Evolutionary conservation across 1,140 invertebrate species (phyloP), one percentile per base, ranked within the genome.

Genomic region (Coptotermes formosanus): DNA sequence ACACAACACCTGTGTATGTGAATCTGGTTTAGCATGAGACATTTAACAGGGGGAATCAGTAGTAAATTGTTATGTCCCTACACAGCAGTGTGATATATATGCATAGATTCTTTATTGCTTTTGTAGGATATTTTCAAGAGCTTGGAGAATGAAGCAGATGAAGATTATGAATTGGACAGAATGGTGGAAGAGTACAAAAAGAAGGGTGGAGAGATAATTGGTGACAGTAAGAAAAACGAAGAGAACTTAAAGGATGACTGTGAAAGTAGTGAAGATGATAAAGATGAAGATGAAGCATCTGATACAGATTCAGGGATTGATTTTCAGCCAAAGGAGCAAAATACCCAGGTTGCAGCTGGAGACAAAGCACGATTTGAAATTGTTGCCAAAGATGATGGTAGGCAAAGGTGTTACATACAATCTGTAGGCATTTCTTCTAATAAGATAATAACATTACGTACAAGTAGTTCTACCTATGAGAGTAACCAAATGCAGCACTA

Each of bases 91-190:
- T 1, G 9, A 48, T 19, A 16, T 12, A 55, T 55, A 55, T 55
- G 52, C 52, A 55, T 55, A 55, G 14, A 55, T 21, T 55, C 0
- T 0, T 21, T 55, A 55, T 55, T 88, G 75, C 44, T 45, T 84
- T 84, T 82, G 21, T 87, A 94, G 91, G 96, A 97, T 88, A 93
- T 94, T 85, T 98, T 99, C 89, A 96, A 97, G 89, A 94, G 96
- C 88, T 90, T 98, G 59, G 94, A 96, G 88, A 92, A 94, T 87
- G 96, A 97, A 84, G 94, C 94, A 82, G 96, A 97, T 90, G 97
- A 98, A 90, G 97, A 97, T 89, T 93, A 95, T 48, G 97, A 98
- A 91, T 92, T 98, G 86, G 95, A 97, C 89, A 94, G 94, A 90
- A 93, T 97, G 90, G 93, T 94, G 7, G 93, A 95, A 88, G 92